phyloP scores from a whole-genome alignment of 64 coral and sea anemone species.

The Actinia equina region DNA sequence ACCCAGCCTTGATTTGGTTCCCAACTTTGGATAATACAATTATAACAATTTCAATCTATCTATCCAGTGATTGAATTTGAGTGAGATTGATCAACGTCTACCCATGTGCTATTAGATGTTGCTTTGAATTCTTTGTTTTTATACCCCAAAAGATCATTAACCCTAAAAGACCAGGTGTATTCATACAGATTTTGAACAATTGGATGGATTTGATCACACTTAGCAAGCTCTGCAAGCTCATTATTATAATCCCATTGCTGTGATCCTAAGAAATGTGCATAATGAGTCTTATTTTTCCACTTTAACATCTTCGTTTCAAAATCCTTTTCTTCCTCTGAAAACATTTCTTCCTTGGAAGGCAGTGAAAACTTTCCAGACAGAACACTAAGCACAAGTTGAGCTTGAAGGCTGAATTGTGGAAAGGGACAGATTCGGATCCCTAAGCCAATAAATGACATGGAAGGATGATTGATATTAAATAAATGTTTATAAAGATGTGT shows the following conservation, averaged over 20 bases:
- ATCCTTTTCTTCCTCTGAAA: conserved; percentile 33
- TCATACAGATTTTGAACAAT: conserved; percentile 27
- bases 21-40: too few relatives aligned
- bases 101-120: conserved; percentile 6
- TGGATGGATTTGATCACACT: background rate
- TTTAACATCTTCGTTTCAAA: conserved; percentile 21
- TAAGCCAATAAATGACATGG: conserved; percentile 53
- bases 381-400: conserved; percentile 17
- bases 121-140: conserved; percentile 28
- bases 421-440: conserved; percentile 16
- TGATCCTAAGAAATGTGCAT: conserved; percentile 32
- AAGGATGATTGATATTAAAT: conserved; percentile 58
- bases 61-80: background rate
- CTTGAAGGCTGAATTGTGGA: conserved; percentile 47
- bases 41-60: background rate
- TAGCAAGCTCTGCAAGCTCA: conserved; percentile 26
- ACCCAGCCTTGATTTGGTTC: too few relatives aligned
- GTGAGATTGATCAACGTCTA: too few relatives aligned
- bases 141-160: conserved; percentile 29
- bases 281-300: conserved; percentile 8
- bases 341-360: conserved; percentile 48
- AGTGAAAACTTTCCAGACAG: conserved; percentile 28
- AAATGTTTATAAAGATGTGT: conserved; percentile 56
- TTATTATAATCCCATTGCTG: conserved; percentile 31
- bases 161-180: background rate